These are phyloP conservation scores for Amphimallon solstitiale DNA, from an alignment of 2,888 invertebrate genomes.

Conservation along the genomic window DNA sequence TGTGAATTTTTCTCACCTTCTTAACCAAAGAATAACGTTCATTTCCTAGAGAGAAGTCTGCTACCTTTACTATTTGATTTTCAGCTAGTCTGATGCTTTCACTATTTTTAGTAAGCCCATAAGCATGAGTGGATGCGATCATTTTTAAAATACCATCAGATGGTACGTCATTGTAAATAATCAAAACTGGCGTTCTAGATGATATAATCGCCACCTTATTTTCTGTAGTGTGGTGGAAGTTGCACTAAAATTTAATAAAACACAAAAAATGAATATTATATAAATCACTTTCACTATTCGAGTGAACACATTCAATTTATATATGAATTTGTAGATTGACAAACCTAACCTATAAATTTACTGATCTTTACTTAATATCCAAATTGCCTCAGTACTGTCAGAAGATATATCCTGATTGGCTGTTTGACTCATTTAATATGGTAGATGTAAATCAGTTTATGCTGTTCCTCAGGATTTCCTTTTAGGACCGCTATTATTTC, in stretches of 20 bases:
- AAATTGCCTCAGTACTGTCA: too few relatives aligned
- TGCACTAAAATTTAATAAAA: conserved; percentile 49
- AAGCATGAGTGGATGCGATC: conserved; percentile 53
- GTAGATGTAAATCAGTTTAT: too few relatives aligned
- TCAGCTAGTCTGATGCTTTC: conserved; percentile 47
- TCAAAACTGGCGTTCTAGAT: conserved; percentile 55
- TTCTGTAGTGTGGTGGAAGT: conserved; percentile 52
- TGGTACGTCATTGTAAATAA: conserved; percentile 53
- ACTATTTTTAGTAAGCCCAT: conserved; percentile 52
- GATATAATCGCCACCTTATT: conserved; percentile 54
- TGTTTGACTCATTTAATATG: too few relatives aligned
- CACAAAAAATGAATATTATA: too few relatives aligned
- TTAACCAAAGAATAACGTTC: conserved; percentile 54
- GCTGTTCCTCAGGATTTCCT: too few relatives aligned
- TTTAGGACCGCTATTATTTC: too few relatives aligned
- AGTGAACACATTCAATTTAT: too few relatives aligned
- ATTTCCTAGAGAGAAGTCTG: conserved; percentile 2
- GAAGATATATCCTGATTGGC: too few relatives aligned
- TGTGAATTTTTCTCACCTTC: conserved; percentile 51
- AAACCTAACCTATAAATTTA: too few relatives aligned
- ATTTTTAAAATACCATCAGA: conserved; percentile 54
- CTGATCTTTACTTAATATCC: too few relatives aligned
- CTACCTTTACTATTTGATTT: conserved; percentile 43
- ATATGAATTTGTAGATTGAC: too few relatives aligned
- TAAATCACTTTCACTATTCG: too few relatives aligned